Evolutionary conservation across 2,888 invertebrate species (phyloP).

Genomic region (Creontiades dilutus): DNA sequence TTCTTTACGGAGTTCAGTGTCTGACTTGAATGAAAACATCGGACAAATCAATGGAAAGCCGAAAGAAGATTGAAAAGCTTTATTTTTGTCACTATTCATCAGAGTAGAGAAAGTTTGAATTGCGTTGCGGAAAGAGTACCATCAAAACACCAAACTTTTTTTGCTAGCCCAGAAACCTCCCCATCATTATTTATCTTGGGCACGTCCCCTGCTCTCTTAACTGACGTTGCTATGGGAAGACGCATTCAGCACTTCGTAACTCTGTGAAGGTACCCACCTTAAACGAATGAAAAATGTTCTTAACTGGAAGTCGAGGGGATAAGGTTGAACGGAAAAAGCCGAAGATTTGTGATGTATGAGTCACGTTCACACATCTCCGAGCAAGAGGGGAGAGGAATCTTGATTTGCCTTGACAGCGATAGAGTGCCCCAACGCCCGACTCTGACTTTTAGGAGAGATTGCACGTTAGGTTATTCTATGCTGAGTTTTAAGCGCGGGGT

Average conservation of each 20-base stretch:
- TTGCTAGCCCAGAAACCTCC: background rate
- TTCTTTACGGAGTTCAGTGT: no score
- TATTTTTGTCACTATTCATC: no score
- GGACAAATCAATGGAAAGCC: no score
- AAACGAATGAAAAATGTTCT: conserved; percentile 60
- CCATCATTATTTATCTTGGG: conserved; percentile 20
- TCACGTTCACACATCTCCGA: conserved; percentile 54
- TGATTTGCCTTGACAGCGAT: conserved; percentile 68
- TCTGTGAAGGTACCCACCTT: background rate
- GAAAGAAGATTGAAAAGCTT: no score
- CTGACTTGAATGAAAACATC: no score
- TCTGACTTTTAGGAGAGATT: conserved; percentile 60
- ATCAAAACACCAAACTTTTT: background rate
- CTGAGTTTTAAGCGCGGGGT: background rate
- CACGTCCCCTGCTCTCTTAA: background rate
- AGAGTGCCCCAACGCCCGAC: conserved; percentile 54
- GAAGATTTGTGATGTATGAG: conserved; percentile 59
- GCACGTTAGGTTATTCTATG: conserved; percentile 34
- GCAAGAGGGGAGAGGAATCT: conserved; percentile 38
- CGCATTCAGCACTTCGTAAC: conserved; percentile 53
- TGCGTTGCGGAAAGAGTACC: background rate
- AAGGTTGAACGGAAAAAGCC: conserved; percentile 44
- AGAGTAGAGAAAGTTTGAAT: background rate
- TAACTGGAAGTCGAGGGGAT: background rate
- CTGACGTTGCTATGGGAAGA: conserved; percentile 21